Evolutionary conservation across 2,888 invertebrate species (phyloP), one percentile per base, ranked within the genome.

Genomic region (Andrena trimmerana): DNA sequence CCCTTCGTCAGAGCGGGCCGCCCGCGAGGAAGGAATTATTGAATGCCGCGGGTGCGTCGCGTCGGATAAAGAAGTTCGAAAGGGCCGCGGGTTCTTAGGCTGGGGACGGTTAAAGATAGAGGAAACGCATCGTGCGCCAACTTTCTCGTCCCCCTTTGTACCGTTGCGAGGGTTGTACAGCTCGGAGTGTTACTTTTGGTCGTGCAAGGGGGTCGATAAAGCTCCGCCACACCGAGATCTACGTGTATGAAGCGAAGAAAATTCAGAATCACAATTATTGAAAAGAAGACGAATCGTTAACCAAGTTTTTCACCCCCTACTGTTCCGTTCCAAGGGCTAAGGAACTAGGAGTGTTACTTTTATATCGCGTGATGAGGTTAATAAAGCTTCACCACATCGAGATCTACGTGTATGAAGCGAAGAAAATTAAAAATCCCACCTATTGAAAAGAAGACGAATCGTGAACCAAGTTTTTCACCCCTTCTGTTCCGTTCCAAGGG

Each of bases 41-140:
- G 78, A 79, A 83, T 82, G 60, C 78, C 83, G 69, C 62, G 65
- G 73, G 76, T 68, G 82, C 76, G 68, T 42, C 42, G 77, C 72
- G 71, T 10, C 59, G 81, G 31, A 72, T 67, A 67, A 78, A 68
- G 67, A 74, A 85, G 83, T 85, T 83, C 65, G 78, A 78, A 78
- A 76, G 71, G 65, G 68, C 70, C 80, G 59, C 68, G 54, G 65
- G 79, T 54, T 69, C 69, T 72, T 65, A 24, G 59, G 24, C 63
- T 57, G 62, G 83, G 59, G 74, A 81, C 81, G 62, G 77, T 84
- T 73, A 77, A 83, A 36, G 66, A 73, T 73, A 52, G 54, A 62
- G 76, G 72, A 77, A 84, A 62, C 33, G 68, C 83, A 75, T 75
- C 69, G 57, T 10, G 62, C 52, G 52, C 68, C 36, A 69, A 81